Evolutionary conservation across 2,888 invertebrate species (phyloP).

Genomic region (Tyria jacobaeae): DNA sequence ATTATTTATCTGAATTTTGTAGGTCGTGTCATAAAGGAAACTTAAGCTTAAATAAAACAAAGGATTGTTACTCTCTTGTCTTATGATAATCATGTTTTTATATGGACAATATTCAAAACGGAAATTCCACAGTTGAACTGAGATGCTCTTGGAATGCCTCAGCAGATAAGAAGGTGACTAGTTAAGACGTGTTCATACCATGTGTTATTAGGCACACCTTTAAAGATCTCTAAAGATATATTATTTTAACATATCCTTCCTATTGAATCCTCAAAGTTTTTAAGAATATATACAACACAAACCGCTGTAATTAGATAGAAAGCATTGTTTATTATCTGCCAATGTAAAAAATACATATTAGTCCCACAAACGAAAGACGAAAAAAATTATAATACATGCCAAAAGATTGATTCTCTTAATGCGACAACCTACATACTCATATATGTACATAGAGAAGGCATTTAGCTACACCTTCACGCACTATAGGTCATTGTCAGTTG

Average conservation of each 20-base stretch:
- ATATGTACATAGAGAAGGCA: too few relatives aligned
- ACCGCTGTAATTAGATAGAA: too few relatives aligned
- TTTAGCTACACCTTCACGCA: background rate
- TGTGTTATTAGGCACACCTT: background rate
- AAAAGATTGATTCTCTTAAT: too few relatives aligned
- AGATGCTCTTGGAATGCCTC: conserved; percentile 5
- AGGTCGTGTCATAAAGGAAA: conserved; percentile 7
- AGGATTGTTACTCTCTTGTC: conserved; percentile 5
- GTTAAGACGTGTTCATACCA: background rate
- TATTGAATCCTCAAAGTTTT: too few relatives aligned
- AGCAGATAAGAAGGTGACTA: conserved; percentile 3
- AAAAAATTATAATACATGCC: background rate
- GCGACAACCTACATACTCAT: too few relatives aligned
- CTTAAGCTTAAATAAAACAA: conserved; percentile 6
- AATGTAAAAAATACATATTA: too few relatives aligned
- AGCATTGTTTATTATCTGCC: too few relatives aligned
- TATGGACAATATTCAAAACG: conserved; percentile 4
- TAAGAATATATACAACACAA: too few relatives aligned
- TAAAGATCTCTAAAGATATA: too few relatives aligned
- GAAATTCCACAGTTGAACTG: conserved; percentile 8
- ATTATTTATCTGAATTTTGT: conserved; percentile 15
- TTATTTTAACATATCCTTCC: too few relatives aligned
- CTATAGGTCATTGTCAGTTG: background rate
- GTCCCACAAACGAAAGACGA: too few relatives aligned
- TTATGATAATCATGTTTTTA: background rate